These are phyloP conservation scores for Daubentonia madagascariensis DNA, from an alignment of 2,113 vertebrate species.

Conservation along the genomic window DNA sequence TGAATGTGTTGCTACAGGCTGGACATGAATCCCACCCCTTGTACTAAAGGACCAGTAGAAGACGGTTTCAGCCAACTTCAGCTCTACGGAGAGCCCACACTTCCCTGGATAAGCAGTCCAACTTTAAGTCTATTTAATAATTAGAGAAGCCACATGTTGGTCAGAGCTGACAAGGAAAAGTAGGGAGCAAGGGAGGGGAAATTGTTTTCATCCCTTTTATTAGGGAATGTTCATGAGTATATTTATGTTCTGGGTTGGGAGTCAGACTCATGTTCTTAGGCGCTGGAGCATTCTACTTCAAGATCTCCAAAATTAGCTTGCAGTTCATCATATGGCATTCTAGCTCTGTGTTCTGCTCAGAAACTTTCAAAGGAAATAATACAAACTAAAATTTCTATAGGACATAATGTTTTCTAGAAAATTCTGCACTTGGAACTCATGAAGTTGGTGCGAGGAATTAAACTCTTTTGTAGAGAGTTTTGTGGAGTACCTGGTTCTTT, in stretches of 20 bases:
- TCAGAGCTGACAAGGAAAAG: slow-evolving; percentile 61
- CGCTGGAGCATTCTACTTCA: background rate
- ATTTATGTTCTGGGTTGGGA: background rate
- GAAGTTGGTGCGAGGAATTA: background rate
- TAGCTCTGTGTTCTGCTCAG: background rate
- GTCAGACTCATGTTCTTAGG: background rate
- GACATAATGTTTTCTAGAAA: background rate
- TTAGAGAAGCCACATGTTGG: slow-evolving; percentile 59
- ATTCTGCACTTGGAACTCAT: background rate
- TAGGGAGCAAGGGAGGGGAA: background rate
- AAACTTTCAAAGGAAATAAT: background rate
- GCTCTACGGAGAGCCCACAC: slow-evolving; percentile 61
- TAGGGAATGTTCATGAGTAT: slow-evolving; percentile 6
- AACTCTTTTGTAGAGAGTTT: background rate
- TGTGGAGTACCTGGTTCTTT: background rate
- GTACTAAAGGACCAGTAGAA: slow-evolving; percentile 43
- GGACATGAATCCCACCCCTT: slow-evolving; percentile 68
- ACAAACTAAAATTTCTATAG: background rate
- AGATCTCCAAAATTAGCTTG: background rate
- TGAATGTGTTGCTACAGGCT: slow-evolving; percentile 57
- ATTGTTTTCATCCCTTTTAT: slow-evolving; percentile 38
- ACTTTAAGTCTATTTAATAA: slow-evolving; percentile 68
- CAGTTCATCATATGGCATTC: background rate
- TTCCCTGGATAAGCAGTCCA: slow-evolving; percentile 59
- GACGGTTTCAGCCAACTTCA: slow-evolving; percentile 58